Conservation (phyloP, 2,888 invertebrate genomes). For the Drosophila colorata region DNA sequence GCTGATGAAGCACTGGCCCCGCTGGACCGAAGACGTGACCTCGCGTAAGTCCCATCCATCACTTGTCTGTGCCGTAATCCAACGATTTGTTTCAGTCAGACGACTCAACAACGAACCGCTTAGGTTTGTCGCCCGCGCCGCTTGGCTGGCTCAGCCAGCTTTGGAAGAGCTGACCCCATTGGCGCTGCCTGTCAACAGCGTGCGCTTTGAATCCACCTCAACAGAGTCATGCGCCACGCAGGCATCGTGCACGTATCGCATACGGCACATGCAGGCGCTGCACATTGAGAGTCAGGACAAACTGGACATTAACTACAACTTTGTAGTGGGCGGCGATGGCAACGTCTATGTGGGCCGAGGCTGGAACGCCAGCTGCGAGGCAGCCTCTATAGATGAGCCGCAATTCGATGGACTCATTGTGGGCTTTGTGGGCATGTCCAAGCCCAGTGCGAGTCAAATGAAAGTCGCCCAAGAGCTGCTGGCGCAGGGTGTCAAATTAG, state of each 20-base stretch:
- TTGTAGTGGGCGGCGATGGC: conserved; percentile 91
- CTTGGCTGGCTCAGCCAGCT: conserved; percentile 68
- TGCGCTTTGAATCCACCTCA: conserved; percentile 48
- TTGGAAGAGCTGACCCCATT: conserved; percentile 23
- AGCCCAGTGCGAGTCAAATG: conserved; percentile 86
- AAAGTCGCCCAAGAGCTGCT: conserved; percentile 88
- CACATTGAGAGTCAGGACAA: conserved; percentile 88
- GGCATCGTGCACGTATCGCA: conserved; percentile 86
- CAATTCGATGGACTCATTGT: conserved; percentile 87
- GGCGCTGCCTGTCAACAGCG: conserved; percentile 40
- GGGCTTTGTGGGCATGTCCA: conserved; percentile 88
- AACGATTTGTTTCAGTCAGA: conserved; percentile 44
- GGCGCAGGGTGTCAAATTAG: conserved; percentile 87
- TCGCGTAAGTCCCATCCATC: conserved; percentile 40
- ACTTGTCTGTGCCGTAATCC: not conserved
- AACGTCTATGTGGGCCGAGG: conserved; percentile 90
- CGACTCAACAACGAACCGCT: conserved; percentile 63
- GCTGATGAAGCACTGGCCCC: conserved; percentile 89
- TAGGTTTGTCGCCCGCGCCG: conserved; percentile 53
- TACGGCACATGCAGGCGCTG: conserved; percentile 88
- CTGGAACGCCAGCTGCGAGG: conserved; percentile 89
- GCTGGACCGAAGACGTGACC: conserved; percentile 85
- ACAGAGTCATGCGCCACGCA: conserved; percentile 50
- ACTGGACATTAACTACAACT: conserved; percentile 91
- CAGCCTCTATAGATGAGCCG: conserved; percentile 68